These are phyloP conservation scores for Adrianichthys oophorus DNA, from an alignment of 2,797 vertebrate species.

Conservation along the genomic window DNA sequence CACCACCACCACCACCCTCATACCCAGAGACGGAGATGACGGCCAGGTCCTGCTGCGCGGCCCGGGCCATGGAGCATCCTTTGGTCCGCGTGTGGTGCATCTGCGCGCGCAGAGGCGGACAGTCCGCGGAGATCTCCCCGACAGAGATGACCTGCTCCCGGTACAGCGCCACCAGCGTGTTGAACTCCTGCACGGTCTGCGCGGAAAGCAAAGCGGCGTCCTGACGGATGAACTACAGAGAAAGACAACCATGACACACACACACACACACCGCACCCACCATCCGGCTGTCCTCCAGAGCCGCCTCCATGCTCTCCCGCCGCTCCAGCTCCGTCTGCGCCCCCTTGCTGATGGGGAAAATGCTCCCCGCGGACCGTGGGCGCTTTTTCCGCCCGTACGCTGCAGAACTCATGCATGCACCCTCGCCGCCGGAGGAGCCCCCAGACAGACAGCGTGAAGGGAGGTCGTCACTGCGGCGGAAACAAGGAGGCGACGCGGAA, in stretches of 20 bases:
- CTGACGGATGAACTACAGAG: not conserved
- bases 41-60: constrained; percentile 90
- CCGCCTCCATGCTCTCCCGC: constrained; percentile 84
- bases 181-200: constrained; percentile 96
- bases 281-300: constrained; percentile 92
- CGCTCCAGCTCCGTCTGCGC: constrained; percentile 82
- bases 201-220: not conserved
- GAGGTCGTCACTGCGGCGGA: not conserved
- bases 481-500: not conserved
- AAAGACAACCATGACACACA: not conserved
- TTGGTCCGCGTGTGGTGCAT: constrained; percentile 91
- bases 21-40: constrained; percentile 87
- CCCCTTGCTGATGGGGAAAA: constrained; percentile 84
- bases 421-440: constrained; percentile 34
- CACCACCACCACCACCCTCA: not conserved
- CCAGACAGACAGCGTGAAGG: constrained; percentile 6
- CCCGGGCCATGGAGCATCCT: constrained; percentile 90
- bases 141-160: constrained; percentile 97
- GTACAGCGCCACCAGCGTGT: constrained; percentile 93
- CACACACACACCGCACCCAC: constrained; percentile 69
- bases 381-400: constrained; percentile 92
- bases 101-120: constrained; percentile 86
- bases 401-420: constrained; percentile 97
- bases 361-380: constrained; percentile 85
- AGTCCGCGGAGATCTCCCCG: constrained; percentile 89